These are phyloP conservation scores for Rhimphoctona megacephalus DNA, from an alignment of 2,888 invertebrate genomes.

Conservation along the genomic window DNA sequence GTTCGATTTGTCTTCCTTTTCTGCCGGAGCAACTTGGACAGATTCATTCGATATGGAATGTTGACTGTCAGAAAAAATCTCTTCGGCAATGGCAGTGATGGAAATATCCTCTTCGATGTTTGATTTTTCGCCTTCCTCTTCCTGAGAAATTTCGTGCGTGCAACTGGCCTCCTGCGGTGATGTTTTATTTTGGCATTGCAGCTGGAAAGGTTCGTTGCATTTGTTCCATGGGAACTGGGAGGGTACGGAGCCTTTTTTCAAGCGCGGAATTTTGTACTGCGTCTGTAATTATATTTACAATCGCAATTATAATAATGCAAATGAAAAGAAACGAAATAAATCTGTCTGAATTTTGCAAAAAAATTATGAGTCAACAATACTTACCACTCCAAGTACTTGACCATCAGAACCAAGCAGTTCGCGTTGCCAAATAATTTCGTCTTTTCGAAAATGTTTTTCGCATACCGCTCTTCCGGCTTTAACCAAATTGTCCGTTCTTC, in stretches of 20 bases:
- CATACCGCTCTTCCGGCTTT: conserved; percentile 31
- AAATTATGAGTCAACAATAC: conserved; percentile 23
- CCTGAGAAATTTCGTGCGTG: too few species aligned
- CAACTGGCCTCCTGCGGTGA: too few species aligned
- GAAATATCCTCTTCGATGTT: too few species aligned
- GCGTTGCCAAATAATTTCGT: conserved; percentile 28
- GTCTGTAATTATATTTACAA: conserved; percentile 23
- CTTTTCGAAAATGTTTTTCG: conserved; percentile 5
- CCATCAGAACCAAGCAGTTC: conserved; percentile 32
- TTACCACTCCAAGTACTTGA: conserved; percentile 46
- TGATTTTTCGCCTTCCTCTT: too few species aligned
- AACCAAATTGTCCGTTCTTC: conserved; percentile 15
- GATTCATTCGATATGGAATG: neutral
- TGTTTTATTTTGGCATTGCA: conserved; percentile 15
- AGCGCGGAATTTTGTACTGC: conserved; percentile 49
- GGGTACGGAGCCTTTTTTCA: conserved; percentile 49
- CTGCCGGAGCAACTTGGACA: conserved; percentile 13
- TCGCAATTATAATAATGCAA: conserved; percentile 15
- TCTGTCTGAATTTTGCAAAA: conserved; percentile 15
- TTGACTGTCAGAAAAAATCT: conserved; percentile 9
- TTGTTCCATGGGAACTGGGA: conserved; percentile 57
- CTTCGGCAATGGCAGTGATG: neutral
- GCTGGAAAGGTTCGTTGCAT: conserved; percentile 3
- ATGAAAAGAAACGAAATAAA: neutral
- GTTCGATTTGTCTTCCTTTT: conserved; percentile 9